Percentiles rank a stretch among this genome's conserved stretches.
phyloP scores from a whole-genome alignment of 2,797 vertebrate genomes.

The Leuciscus waleckii region DNA sequence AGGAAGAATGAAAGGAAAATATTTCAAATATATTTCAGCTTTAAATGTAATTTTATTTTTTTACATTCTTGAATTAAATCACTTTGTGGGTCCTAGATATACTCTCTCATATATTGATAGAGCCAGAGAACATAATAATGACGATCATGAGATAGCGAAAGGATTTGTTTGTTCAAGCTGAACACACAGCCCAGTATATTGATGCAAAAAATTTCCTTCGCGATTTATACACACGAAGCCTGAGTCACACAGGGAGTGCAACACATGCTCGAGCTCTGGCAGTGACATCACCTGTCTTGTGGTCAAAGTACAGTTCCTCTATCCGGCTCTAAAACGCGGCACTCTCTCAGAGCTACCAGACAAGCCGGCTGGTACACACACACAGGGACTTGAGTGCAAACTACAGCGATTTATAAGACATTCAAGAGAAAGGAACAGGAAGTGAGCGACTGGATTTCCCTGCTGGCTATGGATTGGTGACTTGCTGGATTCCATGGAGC shows the following conservation, averaged over 20 bases:
- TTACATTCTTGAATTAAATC: background rate
- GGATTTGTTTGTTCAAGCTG: slow-evolving; percentile 30
- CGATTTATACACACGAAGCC: slow-evolving; percentile 24
- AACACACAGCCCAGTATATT: slow-evolving; percentile 19
- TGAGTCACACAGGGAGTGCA: slow-evolving; percentile 58
- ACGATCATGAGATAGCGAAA: slow-evolving; percentile 1
- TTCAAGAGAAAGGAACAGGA: slow-evolving; percentile 47
- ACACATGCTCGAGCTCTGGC: slow-evolving; percentile 71
- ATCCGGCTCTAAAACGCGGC: slow-evolving; percentile 72
- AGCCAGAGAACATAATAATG: background rate
- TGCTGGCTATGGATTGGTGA: slow-evolving; percentile 65
- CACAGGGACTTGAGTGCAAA: slow-evolving; percentile 43
- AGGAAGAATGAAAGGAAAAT: background rate
- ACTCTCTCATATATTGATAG: background rate
- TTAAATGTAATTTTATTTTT: background rate
- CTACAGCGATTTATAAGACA: background rate
- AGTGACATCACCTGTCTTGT: slow-evolving; percentile 81
- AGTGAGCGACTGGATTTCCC: slow-evolving; percentile 70
- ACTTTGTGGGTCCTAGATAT: background rate
- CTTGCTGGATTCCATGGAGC: slow-evolving; percentile 60
- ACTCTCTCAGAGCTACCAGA: slow-evolving; percentile 59
- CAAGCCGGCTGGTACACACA: slow-evolving; percentile 47
- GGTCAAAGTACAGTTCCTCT: slow-evolving; percentile 85
- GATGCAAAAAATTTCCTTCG: slow-evolving; percentile 32
- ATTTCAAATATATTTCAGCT: background rate